Base-by-base conservation (phyloP, 2,888 invertebrate genomes). In the Trissoscelio sp. region DNA sequence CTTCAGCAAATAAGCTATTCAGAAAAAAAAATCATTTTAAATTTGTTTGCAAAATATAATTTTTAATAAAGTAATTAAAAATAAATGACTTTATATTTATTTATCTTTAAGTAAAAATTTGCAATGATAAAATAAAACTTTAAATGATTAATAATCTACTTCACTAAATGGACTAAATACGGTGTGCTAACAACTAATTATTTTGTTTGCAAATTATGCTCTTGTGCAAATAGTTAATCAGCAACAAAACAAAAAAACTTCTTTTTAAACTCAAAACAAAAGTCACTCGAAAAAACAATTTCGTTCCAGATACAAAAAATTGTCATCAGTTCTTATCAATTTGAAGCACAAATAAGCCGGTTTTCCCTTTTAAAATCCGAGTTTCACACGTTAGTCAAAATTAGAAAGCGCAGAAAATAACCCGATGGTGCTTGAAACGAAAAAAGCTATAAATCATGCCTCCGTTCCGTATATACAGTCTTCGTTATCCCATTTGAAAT, bases 281-380 rank as follows among this genome's bases (percentile, higher is more conserved):
- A 34, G n/a, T 74, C 22, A 18, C 9, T 31, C 6, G 5, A 67
- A 57, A 44, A 62, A 51, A 69, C 62, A 67, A 79, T 74, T 60
- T 64, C 51, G 31, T 53, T 51, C 24, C 58, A 58, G 67, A 67
- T 48, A 75, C 48, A 74, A 75, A 67, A 75, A 75, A 14, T 57
- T 2, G 11, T 69, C 67, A 69, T 77, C 77, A 60, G 58, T 75
- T 69, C 60, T 3, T 53, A 28, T 11, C n/a, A n/a, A 14, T 16
- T 9, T 6, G 22, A 67, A 67, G 67, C 75, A 39, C 37, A 57
- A 57, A 18, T 42, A 48, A 39, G 18, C 28, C 18, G 4, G 22
- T 28, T 28, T 20, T 60, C 3, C 14, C 37, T 34, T 14, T 9
- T 9, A 24, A 28, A 51, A 11, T 48, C 16, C 51, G 22, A 24